These are phyloP conservation scores for Okamejei kenojei DNA, from an alignment of 2,797 vertebrate genomes.

Conservation along the genomic window DNA sequence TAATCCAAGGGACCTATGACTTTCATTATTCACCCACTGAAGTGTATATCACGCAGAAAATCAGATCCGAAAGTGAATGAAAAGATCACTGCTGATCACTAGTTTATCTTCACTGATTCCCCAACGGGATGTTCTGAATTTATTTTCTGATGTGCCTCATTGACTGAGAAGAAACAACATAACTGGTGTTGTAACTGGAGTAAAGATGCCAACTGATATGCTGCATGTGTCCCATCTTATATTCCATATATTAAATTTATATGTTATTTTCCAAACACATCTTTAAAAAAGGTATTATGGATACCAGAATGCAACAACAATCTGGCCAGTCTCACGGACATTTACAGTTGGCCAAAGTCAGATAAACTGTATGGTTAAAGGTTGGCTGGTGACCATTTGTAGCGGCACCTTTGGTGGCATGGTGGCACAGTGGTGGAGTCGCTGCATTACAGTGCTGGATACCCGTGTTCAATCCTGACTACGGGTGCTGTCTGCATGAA, in stretches of 20 bases:
- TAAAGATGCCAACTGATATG: background rate
- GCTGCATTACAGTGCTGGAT: too few relatives aligned
- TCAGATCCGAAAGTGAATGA: too few relatives aligned
- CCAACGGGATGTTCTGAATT: too few relatives aligned
- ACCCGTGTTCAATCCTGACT: too few relatives aligned
- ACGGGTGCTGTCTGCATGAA: too few relatives aligned
- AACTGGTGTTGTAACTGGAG: background rate
- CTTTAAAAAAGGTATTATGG: background rate
- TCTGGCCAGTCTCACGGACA: background rate
- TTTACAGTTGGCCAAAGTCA: background rate
- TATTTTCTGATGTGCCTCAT: background rate
- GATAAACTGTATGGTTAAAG: background rate
- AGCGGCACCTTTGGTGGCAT: too few relatives aligned
- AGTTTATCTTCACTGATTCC: too few relatives aligned
- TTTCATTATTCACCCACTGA: too few relatives aligned
- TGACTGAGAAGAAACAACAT: background rate
- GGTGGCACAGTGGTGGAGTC: too few relatives aligned
- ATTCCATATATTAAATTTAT: background rate
- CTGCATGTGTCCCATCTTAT: background rate
- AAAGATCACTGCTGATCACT: too few relatives aligned
- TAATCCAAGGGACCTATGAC: too few relatives aligned
- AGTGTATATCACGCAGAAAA: too few relatives aligned
- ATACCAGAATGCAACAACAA: background rate
- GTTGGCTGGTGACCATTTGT: background rate
- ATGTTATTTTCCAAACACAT: background rate